phyloP scores from a whole-genome alignment of 2,797 vertebrate genomes.

The Eupleurogrammus muticus region DNA sequence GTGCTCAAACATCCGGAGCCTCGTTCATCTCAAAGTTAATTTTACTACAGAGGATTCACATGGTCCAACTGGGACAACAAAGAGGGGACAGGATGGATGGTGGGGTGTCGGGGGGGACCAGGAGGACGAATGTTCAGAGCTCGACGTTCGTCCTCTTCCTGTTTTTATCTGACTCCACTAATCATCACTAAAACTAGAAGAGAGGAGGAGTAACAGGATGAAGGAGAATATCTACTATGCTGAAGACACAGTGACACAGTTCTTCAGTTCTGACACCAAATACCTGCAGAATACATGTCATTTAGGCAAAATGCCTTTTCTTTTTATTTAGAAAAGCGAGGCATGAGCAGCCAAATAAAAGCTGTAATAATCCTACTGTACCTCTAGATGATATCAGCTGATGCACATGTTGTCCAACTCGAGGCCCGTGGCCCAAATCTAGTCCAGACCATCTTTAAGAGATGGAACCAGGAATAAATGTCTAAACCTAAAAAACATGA shows the following conservation, averaged over 20 bases:
- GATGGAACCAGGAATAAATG: too few relatives aligned
- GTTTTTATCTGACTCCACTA: constrained; percentile 59
- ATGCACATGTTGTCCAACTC: too few relatives aligned
- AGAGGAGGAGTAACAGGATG: constrained; percentile 5
- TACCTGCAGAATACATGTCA: not conserved
- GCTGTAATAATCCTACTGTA: not conserved
- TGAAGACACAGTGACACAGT: not conserved
- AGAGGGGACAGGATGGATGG: constrained; percentile 53
- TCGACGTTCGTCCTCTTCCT: constrained; percentile 43
- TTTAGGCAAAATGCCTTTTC: not conserved
- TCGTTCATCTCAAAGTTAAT: constrained; percentile 74
- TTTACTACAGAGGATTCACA: constrained; percentile 67
- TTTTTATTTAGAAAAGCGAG: constrained; percentile 3
- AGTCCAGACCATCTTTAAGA: too few relatives aligned
- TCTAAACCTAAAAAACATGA: too few relatives aligned
- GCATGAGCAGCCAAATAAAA: not conserved
- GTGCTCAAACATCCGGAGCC: constrained; percentile 46
- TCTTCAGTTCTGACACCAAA: not conserved
- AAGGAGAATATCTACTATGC: not conserved
- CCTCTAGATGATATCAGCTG: too few relatives aligned
- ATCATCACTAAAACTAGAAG: constrained; percentile 35
- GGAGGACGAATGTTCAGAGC: constrained; percentile 67
- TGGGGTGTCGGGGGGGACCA: constrained; percentile 51
- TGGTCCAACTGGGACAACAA: constrained; percentile 59
- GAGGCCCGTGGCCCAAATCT: too few relatives aligned